Evolutionary conservation across 2,797 vertebrate genomes (phyloP), one percentile per base, ranked within the genome.

Genomic region (Leuciscus waleckii): DNA sequence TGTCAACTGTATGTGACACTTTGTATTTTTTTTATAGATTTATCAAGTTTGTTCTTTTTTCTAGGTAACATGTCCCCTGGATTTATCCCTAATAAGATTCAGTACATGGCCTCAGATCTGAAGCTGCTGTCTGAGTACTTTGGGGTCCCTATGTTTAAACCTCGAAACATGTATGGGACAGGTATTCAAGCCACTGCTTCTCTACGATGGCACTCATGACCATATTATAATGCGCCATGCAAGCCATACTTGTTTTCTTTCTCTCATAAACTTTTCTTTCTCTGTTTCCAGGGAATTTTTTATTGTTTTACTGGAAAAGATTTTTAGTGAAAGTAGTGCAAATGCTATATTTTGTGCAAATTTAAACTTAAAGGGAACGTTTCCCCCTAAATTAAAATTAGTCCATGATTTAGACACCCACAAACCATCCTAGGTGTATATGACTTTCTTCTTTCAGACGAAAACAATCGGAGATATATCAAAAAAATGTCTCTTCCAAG

Each of bases 11-110:
- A 41, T 43, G 32, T 65, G 29, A 16, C 26, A 16, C 7, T 65
- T 32, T 37, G 17, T 35, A 6, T 39, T 39, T 21, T 21, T 14
- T 46, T 37, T 21, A 68, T 11, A 68, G 67, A 69, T 39, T 4
- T 23, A 37, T 75, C 17, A 37, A 35, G 1, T 75, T 7, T 23
- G 19, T 3, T 88, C n/a, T 90, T 85, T 85, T 88, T 67, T 71
- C 46, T 91, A 99, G 98, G 96, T 84, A 99, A 99, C 92, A 93
- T 91, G 37, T 92, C 97, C 0, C 97, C 97, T 61, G 95, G 86
- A 76, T 0, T 95, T 90, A 58, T 97, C 83, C 97, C 96, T 8
- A 95, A 94, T 86, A 98, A 96, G 7, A 1, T 54, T 13, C 9
- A 35, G 32, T 98, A 98, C 91, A 8, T 99, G 92, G 0, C 0